phyloP scores from a whole-genome alignment of 2,113 vertebrate species.

The Rhagologus leucostigma region DNA sequence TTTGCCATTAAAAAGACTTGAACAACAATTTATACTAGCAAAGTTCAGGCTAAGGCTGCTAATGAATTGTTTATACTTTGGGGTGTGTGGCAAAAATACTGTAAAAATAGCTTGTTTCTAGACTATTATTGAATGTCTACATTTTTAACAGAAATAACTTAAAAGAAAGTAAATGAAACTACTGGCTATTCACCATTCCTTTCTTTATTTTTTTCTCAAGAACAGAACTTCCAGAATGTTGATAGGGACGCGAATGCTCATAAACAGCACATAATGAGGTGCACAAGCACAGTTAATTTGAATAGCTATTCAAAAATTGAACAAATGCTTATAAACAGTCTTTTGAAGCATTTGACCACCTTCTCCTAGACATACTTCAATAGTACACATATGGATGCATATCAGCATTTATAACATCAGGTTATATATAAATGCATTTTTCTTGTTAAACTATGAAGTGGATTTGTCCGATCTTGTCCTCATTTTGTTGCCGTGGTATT shows the following conservation, averaged over 20 bases:
- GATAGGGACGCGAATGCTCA: background rate
- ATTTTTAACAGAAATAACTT: background rate
- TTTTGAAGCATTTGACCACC: background rate
- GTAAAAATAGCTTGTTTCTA: background rate
- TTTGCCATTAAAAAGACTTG: background rate
- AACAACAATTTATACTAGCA: background rate
- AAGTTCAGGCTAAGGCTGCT: background rate
- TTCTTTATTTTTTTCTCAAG: background rate
- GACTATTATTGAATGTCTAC: background rate
- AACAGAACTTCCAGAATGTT: background rate
- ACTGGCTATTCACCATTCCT: background rate
- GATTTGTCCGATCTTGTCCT: background rate
- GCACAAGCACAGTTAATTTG: background rate
- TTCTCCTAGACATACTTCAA: background rate
- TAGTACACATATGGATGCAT: background rate
- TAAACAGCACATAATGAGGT: background rate
- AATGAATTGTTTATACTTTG: background rate
- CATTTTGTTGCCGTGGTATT: background rate
- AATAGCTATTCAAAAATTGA: background rate
- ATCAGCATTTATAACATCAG: background rate
- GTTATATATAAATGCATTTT: background rate
- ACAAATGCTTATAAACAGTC: background rate
- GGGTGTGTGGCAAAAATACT: background rate
- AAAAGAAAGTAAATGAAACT: background rate
- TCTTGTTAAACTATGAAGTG: background rate